phyloP scores from a whole-genome alignment of 2,797 vertebrate genomes.

The Remorina albescens region DNA sequence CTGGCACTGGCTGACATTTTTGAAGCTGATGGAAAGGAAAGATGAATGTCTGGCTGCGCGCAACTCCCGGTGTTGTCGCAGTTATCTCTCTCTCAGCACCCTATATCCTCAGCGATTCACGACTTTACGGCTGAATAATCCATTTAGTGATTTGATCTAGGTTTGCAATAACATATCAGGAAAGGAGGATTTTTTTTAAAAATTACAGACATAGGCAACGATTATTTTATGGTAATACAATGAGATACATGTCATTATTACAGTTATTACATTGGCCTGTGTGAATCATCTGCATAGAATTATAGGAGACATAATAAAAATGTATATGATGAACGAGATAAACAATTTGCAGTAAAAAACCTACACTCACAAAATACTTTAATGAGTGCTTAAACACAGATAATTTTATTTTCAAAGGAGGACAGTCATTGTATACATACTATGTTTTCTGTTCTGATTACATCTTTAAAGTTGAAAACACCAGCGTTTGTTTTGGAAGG shows the following conservation, averaged over 20 bases:
- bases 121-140: constrained; percentile 16
- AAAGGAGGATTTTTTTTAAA: neutral
- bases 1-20: constrained; percentile 4
- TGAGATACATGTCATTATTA: neutral
- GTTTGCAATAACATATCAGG: neutral
- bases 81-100: constrained; percentile 24
- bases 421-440: constrained; percentile 44
- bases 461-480: constrained; percentile 21
- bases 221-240: neutral
- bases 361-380: neutral
- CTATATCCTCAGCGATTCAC: constrained; percentile 1
- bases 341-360: neutral
- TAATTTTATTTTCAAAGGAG: neutral
- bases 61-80: neutral
- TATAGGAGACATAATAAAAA: neutral
- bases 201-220: neutral
- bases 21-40: constrained; percentile 1
- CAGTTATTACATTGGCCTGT: neutral
- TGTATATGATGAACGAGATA: neutral
- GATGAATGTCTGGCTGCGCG: constrained; percentile 10
- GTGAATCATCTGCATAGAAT: neutral
- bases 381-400: neutral
- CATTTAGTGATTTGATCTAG: constrained; percentile 14
- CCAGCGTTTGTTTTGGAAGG: constrained; percentile 36
- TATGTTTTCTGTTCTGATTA: constrained; percentile 43